phyloP scores from a whole-genome alignment of 2,888 invertebrate species.

The Hypomecis punctinalis region DNA sequence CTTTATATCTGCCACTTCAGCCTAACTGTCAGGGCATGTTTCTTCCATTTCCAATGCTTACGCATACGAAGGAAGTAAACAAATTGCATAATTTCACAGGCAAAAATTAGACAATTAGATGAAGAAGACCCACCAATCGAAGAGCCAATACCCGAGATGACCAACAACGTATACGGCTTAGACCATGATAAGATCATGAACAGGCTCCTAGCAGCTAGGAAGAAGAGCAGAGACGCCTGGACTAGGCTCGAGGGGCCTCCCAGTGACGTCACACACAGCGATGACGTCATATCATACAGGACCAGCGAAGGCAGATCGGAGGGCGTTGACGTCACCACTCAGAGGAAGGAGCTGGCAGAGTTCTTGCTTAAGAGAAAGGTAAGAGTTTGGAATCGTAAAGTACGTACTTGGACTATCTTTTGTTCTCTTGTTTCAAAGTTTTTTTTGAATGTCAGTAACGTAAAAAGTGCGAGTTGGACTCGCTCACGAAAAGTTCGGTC shows the following conservation, averaged over 20 bases:
- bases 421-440: not conserved
- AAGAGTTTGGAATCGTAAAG: slow-evolving; percentile 12
- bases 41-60: no score
- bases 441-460: no score
- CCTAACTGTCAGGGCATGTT: no score
- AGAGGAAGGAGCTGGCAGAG: slow-evolving; percentile 80
- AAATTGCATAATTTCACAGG: slow-evolving; percentile 53
- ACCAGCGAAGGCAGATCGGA: slow-evolving; percentile 39
- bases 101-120: slow-evolving; percentile 73
- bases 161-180: slow-evolving; percentile 88
- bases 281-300: slow-evolving; percentile 68
- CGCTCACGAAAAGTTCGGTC: no score
- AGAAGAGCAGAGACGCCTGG: slow-evolving; percentile 85
- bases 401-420: slow-evolving; percentile 14
- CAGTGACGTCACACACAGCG: slow-evolving; percentile 28
- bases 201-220: slow-evolving; percentile 78
- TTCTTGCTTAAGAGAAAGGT: slow-evolving; percentile 84
- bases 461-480: no score
- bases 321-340: slow-evolving; percentile 57
- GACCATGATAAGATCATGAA: slow-evolving; percentile 88
- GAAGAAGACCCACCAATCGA: slow-evolving; percentile 63
- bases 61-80: no score
- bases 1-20: no score
- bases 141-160: slow-evolving; percentile 87
- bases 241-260: slow-evolving; percentile 48